Conservation (phyloP, 2,888 invertebrate genomes). For the Macrosiphum euphorbiae region DNA sequence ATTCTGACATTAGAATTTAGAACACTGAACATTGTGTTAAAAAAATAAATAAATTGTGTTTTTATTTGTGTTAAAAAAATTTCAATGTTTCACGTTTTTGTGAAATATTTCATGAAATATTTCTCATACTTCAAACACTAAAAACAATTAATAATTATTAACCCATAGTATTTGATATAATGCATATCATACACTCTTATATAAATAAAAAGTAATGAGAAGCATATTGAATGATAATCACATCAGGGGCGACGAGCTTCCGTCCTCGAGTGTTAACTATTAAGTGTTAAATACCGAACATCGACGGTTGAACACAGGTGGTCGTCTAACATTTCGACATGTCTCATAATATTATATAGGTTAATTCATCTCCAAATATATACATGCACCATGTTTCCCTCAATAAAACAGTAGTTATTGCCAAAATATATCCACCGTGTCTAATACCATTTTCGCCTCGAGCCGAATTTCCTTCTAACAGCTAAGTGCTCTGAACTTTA, state of each 20-base stretch:
- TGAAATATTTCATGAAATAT: no score
- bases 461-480: not conserved
- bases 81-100: no score
- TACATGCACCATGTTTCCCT: not conserved
- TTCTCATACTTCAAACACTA: no score
- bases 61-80: no score
- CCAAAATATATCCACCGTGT: not conserved
- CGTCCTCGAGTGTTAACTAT: not conserved
- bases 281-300: not conserved
- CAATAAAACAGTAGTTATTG: not conserved
- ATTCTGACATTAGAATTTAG: no score
- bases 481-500: not conserved
- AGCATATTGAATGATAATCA: not conserved
- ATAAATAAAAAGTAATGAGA: not conserved
- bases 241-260: not conserved
- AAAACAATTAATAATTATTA: no score
- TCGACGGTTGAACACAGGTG: not conserved
- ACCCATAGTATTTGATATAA: no score
- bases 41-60: no score
- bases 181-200: not conserved
- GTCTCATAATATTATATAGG: not conserved
- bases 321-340: not conserved
- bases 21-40: no score
- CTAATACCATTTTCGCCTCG: not conserved
- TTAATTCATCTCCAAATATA: not conserved